Conservation (phyloP, 2,113 vertebrate genomes). For the Apodemus speciosus region DNA sequence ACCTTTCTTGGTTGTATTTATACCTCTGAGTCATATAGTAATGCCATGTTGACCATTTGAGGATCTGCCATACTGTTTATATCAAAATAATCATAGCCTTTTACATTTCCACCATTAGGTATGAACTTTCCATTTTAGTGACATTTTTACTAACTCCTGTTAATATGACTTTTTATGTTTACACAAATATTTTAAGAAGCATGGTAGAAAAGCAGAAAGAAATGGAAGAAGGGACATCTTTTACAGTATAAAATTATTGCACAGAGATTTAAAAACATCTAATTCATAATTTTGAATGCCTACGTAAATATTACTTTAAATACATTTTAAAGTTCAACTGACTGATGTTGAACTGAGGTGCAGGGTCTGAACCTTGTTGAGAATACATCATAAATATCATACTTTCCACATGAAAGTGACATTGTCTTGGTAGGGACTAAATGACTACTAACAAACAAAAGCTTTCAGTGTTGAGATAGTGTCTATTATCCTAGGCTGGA, state of each 20-base stretch:
- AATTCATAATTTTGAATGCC: constrained; percentile 61
- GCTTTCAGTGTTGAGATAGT: neutral
- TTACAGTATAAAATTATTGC: constrained; percentile 86
- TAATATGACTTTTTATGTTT: constrained; percentile 66
- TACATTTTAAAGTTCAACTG: constrained; percentile 71
- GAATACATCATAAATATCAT: constrained; percentile 62
- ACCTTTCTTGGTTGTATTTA: neutral
- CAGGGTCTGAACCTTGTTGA: constrained; percentile 56
- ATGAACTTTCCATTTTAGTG: neutral
- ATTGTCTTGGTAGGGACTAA: constrained; percentile 49
- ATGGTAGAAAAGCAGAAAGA: constrained; percentile 84
- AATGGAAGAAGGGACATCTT: constrained; percentile 70
- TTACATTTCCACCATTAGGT: neutral
- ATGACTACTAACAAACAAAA: constrained; percentile 45
- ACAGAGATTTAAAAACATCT: constrained; percentile 78
- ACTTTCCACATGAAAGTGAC: neutral
- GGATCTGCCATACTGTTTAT: neutral
- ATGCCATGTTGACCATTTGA: neutral
- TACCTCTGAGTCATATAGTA: neutral
- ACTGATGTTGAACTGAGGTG: constrained; percentile 63
- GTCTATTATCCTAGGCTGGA: neutral
- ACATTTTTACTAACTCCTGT: neutral
- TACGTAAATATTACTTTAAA: constrained; percentile 64
- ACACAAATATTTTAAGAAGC: constrained; percentile 88
- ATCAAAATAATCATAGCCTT: neutral